A percentile compares a stretch with the other conserved stretches of the same genome.
phyloP scores from a whole-genome alignment of 2,888 invertebrate genomes.

The Azorinus chamasolen region DNA sequence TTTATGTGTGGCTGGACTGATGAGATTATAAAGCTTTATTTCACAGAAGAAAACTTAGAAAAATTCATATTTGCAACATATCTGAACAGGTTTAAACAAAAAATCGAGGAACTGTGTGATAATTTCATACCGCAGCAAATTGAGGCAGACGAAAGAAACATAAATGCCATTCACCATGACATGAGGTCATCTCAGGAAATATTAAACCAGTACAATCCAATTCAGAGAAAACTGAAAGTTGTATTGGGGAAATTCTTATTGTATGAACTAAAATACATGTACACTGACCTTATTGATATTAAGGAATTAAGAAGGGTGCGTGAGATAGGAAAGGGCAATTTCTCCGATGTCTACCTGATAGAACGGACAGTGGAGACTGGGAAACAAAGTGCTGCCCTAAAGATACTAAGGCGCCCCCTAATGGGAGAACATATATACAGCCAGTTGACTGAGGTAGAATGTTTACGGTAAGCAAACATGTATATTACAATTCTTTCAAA shows the following conservation, averaged over 20 bases:
- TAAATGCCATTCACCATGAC: constrained; percentile 62
- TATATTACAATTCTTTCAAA: no score
- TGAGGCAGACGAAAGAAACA: constrained; percentile 56
- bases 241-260: constrained; percentile 55
- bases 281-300: constrained; percentile 42
- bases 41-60: constrained; percentile 42
- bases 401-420: constrained; percentile 47
- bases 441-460: constrained; percentile 67
- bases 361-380: constrained; percentile 8
- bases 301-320: constrained; percentile 19
- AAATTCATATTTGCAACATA: constrained; percentile 47
- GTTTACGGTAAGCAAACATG: constrained; percentile 66
- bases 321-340: constrained; percentile 57
- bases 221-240: constrained; percentile 44
- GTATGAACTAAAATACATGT: constrained; percentile 53
- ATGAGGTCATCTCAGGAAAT: constrained; percentile 58
- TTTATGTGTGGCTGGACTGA: constrained; percentile 62
- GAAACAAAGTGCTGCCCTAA: constrained; percentile 58
- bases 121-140: constrained; percentile 66
- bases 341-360: constrained; percentile 56
- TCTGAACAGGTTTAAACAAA: constrained; percentile 41
- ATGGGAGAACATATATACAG: constrained; percentile 39
- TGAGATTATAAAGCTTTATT: constrained; percentile 31
- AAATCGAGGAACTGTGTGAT: constrained; percentile 60
- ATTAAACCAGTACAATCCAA: constrained; percentile 54